Base-by-base conservation (phyloP, 1,140 invertebrate species). In the Lanistes nyassanus region DNA sequence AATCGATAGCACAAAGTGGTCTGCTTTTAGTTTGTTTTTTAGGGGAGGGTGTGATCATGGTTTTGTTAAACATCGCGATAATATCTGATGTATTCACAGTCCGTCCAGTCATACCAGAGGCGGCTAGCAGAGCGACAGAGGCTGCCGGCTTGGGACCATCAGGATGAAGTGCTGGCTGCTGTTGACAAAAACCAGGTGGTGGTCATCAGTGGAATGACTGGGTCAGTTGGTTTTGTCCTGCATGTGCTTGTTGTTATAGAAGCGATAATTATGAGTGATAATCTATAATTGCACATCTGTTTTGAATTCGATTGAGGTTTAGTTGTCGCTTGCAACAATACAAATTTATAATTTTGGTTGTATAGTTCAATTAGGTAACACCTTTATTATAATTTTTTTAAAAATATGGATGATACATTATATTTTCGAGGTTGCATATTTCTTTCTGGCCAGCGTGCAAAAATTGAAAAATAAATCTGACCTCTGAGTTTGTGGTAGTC, bases 131-230 rank as follows among this genome's bases (percentile, higher is more conserved):
- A 77, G 42, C 29, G 97, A 67, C 91, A 92, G n/a, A 81, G 89
- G 56, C 88, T 99, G 72, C 97, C 97, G 0, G 95, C 97, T 0
- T 93, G 92, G 82, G 87, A 88, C 0, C 94, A 92, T 90, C 92
- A 92, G 69, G 91, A 91, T 0, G 67, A 83, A 23, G 83, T 88
- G 13, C 34, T 86, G 47, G 58, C 80, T 13, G 58, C 75, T 47
- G 55, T 88, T 21, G 69, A 78, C 34, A 53, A 75, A 0, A 78
- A 85, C 67, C 86, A 87, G 66, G 87, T 88, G n/a, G 60, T 85
- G n/a, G 85, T 89, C 39, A 84, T 89, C 68, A 83, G 85, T 82
- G 88, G 88, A 31, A 88, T 87, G 83, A 89, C 88, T 66, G 88
- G 88, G 87, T 88, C 16, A 42, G 29, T 47, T 39, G 66, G 39